These are phyloP conservation scores for Tyrophagus putrescentiae DNA, from an alignment of 1,140 invertebrate species.

Conservation along the genomic window DNA sequence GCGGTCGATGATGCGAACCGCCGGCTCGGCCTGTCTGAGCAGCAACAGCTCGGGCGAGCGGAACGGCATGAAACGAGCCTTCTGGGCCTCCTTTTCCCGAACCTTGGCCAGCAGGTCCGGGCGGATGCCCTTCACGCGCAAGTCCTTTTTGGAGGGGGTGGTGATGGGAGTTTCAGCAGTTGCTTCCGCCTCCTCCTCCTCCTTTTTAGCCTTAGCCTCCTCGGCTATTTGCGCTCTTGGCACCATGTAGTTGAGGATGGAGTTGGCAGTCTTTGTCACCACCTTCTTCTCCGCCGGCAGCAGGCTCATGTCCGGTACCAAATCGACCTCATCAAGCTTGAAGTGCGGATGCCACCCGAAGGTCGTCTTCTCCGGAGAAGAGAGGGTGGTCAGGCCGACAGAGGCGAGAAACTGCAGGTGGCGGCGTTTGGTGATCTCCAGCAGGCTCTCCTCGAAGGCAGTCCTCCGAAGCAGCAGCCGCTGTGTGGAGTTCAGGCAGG, in stretches of 20 bases:
- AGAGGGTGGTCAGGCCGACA: slow-evolving; percentile 54
- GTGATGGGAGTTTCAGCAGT: slow-evolving; percentile 1
- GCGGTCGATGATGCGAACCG: slow-evolving; percentile 55
- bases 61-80: slow-evolving; percentile 63
- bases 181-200: not conserved
- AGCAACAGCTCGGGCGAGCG: slow-evolving; percentile 52
- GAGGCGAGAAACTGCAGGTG: slow-evolving; percentile 59
- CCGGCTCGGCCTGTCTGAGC: slow-evolving; percentile 59
- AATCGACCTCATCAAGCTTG: slow-evolving; percentile 60
- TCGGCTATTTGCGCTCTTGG: not conserved
- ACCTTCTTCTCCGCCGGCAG: not conserved
- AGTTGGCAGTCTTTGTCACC: not conserved
- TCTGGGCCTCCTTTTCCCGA: slow-evolving; percentile 72
- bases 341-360: slow-evolving; percentile 84
- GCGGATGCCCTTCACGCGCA: slow-evolving; percentile 65
- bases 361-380: slow-evolving; percentile 53
- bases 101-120: slow-evolving; percentile 68
- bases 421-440: slow-evolving; percentile 47
- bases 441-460: slow-evolving; percentile 40
- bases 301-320: slow-evolving; percentile 38
- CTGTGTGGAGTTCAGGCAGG: slow-evolving; percentile 32
- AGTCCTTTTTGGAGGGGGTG: slow-evolving; percentile 28
- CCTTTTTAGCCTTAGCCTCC: too few relatives aligned
- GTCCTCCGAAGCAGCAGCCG: slow-evolving; percentile 35
- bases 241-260: not conserved